Conservation (phyloP, 2,113 vertebrate species). For the Calonectris borealis region DNA sequence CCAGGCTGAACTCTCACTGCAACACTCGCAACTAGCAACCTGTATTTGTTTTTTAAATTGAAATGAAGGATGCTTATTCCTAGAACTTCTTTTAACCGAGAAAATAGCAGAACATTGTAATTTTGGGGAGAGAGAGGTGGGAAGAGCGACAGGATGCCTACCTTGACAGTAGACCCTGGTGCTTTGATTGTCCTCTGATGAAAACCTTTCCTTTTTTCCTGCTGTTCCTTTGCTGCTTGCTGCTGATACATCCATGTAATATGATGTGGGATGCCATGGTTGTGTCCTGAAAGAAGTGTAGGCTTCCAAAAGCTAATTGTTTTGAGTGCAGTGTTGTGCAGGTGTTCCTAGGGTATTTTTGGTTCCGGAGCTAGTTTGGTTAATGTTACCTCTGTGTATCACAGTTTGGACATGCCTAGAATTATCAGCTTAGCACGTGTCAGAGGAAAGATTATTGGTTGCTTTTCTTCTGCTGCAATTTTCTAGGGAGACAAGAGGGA, state of each 20-base stretch:
- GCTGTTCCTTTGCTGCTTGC: background rate
- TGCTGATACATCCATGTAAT: background rate
- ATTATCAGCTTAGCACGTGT: background rate
- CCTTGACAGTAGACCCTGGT: background rate
- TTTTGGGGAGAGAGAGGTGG: background rate
- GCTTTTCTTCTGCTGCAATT: background rate
- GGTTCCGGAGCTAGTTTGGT: background rate
- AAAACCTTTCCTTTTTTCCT: background rate
- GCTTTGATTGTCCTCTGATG: background rate
- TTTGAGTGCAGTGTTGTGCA: background rate
- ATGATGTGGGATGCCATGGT: background rate
- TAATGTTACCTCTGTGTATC: background rate
- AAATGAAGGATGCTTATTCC: background rate
- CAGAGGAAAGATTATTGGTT: background rate
- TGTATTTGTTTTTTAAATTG: background rate
- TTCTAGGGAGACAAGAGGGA: background rate
- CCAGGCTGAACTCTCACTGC: background rate
- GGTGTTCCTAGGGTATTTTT: background rate
- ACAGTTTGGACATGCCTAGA: background rate
- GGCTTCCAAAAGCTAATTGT: background rate
- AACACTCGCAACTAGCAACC: background rate
- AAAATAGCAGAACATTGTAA: background rate
- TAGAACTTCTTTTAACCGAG: background rate
- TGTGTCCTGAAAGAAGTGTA: background rate
- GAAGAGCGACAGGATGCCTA: background rate